phyloP scores from a whole-genome alignment of 2,888 invertebrate genomes.

The Chrysomela aeneicollis region DNA sequence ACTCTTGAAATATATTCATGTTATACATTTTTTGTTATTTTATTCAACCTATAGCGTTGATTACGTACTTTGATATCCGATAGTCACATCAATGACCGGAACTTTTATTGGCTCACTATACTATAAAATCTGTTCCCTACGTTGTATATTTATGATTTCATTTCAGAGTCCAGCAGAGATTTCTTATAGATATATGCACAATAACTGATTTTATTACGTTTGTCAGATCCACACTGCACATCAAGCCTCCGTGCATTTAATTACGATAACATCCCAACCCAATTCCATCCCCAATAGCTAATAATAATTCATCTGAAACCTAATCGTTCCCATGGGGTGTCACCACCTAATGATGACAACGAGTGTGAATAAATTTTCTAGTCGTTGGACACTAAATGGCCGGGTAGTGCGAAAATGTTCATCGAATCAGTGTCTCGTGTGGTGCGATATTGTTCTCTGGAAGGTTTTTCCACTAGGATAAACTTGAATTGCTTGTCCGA shows the following conservation, averaged over 20 bases:
- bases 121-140: no score
- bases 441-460: conserved; percentile 49
- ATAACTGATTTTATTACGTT: no score
- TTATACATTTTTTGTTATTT: no score
- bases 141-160: no score
- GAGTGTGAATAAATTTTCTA: conserved; percentile 58
- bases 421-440: conserved; percentile 48
- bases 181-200: no score
- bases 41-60: no score
- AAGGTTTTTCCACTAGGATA: conserved; percentile 53
- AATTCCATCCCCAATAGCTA: not conserved
- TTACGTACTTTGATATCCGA: no score
- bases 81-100: no score
- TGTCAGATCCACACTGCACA: no score
- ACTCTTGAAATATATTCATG: no score
- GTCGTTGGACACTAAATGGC: conserved; percentile 59
- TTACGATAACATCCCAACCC: not conserved
- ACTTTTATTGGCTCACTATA: no score
- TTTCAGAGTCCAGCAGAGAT: no score
- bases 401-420: conserved; percentile 55
- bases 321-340: conserved; percentile 20
- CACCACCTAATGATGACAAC: conserved; percentile 25
- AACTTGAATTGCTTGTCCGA: conserved; percentile 49
- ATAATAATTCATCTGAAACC: conserved; percentile 16
- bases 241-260: not conserved